These are phyloP conservation scores for Euphydryas editha DNA, from an alignment of 2,888 invertebrate genomes.

Conservation along the genomic window DNA sequence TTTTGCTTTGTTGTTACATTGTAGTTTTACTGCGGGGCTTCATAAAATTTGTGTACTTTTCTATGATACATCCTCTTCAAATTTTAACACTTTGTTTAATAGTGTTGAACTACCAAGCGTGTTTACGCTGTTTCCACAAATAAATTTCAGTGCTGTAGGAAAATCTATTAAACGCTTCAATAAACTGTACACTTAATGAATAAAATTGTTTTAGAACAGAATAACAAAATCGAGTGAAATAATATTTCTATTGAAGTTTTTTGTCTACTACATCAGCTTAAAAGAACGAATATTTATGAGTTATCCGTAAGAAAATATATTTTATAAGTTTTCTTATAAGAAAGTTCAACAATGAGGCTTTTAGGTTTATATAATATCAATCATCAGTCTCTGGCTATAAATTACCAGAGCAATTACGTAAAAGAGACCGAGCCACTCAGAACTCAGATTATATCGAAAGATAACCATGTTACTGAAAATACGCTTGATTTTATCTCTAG, in stretches of 20 bases:
- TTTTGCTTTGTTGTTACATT: slow-evolving; percentile 50
- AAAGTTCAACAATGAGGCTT: slow-evolving; percentile 4
- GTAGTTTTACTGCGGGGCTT: slow-evolving; percentile 35
- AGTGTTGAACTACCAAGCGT: slow-evolving; percentile 22
- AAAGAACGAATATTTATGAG: neutral
- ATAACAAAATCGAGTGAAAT: neutral
- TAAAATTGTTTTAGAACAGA: neutral
- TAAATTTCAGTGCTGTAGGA: slow-evolving; percentile 3
- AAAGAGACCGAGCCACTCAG: slow-evolving; percentile 43
- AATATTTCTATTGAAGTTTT: neutral
- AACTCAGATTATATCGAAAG: slow-evolving; percentile 54
- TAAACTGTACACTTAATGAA: neutral
- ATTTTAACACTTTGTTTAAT: slow-evolving; percentile 34
- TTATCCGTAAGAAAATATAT: neutral
- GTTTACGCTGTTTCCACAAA: slow-evolving; percentile 22
- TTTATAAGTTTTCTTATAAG: slow-evolving; percentile 2
- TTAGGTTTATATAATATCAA: slow-evolving; percentile 24
- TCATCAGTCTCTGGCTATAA: slow-evolving; percentile 48
- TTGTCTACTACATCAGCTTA: no score
- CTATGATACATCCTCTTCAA: slow-evolving; percentile 32
- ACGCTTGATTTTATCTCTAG: slow-evolving; percentile 64
- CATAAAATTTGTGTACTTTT: slow-evolving; percentile 37
- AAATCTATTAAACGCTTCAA: slow-evolving; percentile 1
- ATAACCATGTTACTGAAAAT: slow-evolving; percentile 46
- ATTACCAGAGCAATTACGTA: slow-evolving; percentile 54